Evolutionary conservation across 2,888 invertebrate genomes (phyloP).

Genomic region (Dynastes hyllus): DNA sequence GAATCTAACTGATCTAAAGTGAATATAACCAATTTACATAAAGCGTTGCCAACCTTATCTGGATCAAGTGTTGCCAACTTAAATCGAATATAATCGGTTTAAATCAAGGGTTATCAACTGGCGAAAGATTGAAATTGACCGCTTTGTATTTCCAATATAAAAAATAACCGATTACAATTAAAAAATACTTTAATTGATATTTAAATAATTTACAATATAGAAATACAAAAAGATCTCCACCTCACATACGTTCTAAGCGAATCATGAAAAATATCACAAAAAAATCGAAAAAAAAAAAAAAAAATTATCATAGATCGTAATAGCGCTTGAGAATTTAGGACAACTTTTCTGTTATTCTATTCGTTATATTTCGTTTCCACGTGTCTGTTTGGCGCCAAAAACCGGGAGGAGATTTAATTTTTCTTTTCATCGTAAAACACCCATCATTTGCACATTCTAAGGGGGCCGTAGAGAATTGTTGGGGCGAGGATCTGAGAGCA

Average conservation of each 20-base stretch:
- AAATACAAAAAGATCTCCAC: conserved; percentile 7
- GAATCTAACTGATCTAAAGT: too few relatives aligned
- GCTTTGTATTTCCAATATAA: too few relatives aligned
- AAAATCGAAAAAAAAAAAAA: neutral
- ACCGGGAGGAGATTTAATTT: neutral
- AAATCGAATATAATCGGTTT: too few relatives aligned
- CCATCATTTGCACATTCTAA: conserved; percentile 59
- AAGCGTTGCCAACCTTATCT: too few relatives aligned
- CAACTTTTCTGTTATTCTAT: too few relatives aligned
- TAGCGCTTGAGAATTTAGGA: conserved; percentile 5
- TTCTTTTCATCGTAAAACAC: neutral
- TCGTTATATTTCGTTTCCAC: too few relatives aligned
- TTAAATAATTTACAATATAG: neutral
- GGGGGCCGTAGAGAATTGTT: conserved; percentile 60
- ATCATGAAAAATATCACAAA: neutral
- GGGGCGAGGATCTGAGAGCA: conserved; percentile 65
- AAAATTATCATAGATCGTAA: conserved; percentile 4
- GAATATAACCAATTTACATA: too few relatives aligned
- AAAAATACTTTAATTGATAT: neutral
- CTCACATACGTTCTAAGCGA: neutral
- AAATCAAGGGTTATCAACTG: too few relatives aligned
- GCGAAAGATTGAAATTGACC: too few relatives aligned
- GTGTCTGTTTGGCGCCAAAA: too few relatives aligned
- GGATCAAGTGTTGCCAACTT: too few relatives aligned
- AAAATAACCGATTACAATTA: too few relatives aligned